These are phyloP conservation scores for Champsocephalus gunnari DNA, from an alignment of 2,797 vertebrate genomes.

Conservation along the genomic window DNA sequence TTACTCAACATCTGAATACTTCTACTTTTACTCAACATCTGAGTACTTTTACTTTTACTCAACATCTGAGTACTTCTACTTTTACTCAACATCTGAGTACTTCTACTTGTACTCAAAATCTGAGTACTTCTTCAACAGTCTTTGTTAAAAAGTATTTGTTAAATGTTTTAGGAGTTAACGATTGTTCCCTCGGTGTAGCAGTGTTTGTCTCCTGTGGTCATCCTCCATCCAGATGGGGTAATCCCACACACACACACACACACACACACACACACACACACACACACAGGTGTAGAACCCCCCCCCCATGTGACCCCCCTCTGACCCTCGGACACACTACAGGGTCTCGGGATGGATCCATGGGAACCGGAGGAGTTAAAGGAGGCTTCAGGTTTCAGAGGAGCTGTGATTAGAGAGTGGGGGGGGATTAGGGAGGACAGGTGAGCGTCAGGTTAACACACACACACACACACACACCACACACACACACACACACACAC, in stretches of 20 bases:
- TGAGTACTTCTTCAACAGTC: no score
- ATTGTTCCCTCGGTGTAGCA: not conserved
- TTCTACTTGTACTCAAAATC: no score
- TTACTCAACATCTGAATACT: no score
- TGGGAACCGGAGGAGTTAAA: conserved; percentile 48
- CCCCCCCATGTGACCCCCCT: conserved; percentile 33
- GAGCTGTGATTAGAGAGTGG: conserved; percentile 41
- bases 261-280: conserved; percentile 54
- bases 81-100: no score
- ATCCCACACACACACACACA: conserved; percentile 49
- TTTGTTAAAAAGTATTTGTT: no score
- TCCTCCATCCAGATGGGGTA: conserved; percentile 51
- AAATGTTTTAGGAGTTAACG: no score
- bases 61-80: no score
- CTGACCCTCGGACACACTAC: conserved; percentile 20
- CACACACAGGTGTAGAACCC: conserved; percentile 45
- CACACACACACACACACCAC: conserved; percentile 51
- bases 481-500: conserved; percentile 53
- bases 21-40: no score
- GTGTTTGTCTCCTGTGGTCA: conserved; percentile 59
- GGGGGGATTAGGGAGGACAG: conserved; percentile 65
- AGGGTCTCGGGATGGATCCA: conserved; percentile 23
- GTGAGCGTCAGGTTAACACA: conserved; percentile 71
- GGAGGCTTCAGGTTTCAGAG: conserved; percentile 15
- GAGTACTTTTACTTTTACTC: no score